Evolutionary conservation across 1,140 invertebrate species (phyloP), one percentile per base, ranked within the genome.

Genomic region (Bombus confusus): DNA sequence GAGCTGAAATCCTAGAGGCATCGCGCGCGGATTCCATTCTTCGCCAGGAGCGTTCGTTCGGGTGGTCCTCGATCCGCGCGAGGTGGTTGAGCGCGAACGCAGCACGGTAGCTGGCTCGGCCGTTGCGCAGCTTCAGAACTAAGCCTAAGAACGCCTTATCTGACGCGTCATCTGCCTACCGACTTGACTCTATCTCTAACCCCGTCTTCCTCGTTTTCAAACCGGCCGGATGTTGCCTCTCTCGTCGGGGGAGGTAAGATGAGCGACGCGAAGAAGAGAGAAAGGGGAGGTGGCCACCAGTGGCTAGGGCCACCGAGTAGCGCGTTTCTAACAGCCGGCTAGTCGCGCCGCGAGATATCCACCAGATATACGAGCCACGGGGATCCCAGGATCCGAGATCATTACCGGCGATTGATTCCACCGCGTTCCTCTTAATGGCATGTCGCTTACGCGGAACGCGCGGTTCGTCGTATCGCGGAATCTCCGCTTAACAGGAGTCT

Each of bases 131-230:
- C 85, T 72, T 83, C 90, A 91, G 76, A 87, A 88, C 91, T 91
- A 91, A 92, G 90, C 91, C 88, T 92, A 92, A 92, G 91, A 85
- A 92, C 86, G 90, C 83, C 88, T 92, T 92, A 92, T 92, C 92
- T 88, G 85, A 88, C 89, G 87, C 91, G 87, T 92, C 90, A 92
- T 92, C 92, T 92, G 88, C 86, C 88, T 88, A 88, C 89, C 87
- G 84, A 84, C 86, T 90, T 85, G 84, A 87, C 87, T 91, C 90
- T 90, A 91, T 91, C 89, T 89, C 82, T 72, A n/a, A 34, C 76
- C 57, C 31, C 76, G 31, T 72, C 76, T 73, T 52, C 76, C 78
- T 43, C 69, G 39, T n/a, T 25, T 43, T 8, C 39, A 39, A n/a
- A 72, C 76, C 52, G 37, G 25, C 83, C 83, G 83, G 83, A 73